Conservation (phyloP, 2,113 vertebrate species). For the Myrmecobius fasciatus region DNA sequence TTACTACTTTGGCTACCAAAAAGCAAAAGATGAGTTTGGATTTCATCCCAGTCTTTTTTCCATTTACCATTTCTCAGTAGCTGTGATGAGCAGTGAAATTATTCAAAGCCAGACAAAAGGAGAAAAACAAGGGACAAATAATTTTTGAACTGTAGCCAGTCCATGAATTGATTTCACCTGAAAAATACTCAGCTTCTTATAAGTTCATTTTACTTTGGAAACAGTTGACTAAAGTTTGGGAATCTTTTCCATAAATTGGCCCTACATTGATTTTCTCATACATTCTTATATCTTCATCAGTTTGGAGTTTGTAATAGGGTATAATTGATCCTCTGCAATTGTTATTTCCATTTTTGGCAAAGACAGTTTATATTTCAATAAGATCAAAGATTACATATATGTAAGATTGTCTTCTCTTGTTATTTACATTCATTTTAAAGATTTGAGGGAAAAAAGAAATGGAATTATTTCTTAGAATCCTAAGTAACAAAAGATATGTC, state of each 20-base stretch:
- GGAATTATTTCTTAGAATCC: conserved; percentile 4
- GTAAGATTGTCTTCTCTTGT: neutral
- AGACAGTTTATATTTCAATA: conserved; percentile 29
- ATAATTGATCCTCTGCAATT: conserved; percentile 18
- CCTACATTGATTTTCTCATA: neutral
- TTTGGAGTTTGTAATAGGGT: conserved; percentile 29
- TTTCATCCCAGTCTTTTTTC: conserved; percentile 1
- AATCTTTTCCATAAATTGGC: conserved; percentile 7
- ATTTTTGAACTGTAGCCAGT: neutral
- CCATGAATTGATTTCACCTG: conserved; percentile 15
- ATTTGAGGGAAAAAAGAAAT: conserved; percentile 29
- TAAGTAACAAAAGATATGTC: neutral
- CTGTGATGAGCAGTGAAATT: conserved; percentile 35
- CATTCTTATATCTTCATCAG: conserved; percentile 10
- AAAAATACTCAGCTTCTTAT: neutral
- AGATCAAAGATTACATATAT: conserved; percentile 36
- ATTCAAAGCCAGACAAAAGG: neutral
- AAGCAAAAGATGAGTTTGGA: neutral
- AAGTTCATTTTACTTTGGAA: conserved; percentile 9
- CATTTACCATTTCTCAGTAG: conserved; percentile 10
- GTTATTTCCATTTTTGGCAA: conserved; percentile 31
- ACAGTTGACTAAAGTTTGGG: neutral
- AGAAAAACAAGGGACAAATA: conserved; percentile 5
- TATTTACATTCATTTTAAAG: conserved; percentile 3
- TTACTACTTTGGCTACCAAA: conserved; percentile 21